Evolutionary conservation across 2,888 invertebrate genomes (phyloP).

Genomic region (Eupithecia centaureata): DNA sequence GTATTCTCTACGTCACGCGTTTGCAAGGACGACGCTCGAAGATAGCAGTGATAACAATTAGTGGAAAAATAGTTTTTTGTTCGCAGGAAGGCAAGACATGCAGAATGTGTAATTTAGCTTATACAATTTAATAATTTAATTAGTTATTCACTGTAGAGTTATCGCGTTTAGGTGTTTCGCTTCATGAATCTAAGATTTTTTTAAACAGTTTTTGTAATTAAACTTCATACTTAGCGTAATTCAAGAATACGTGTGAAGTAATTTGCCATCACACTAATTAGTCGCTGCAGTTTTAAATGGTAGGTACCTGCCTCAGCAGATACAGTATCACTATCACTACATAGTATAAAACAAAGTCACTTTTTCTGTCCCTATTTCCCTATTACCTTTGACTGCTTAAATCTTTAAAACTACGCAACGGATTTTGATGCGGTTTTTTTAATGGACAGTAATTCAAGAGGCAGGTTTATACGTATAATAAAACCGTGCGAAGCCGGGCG

Average conservation of each 20-base stretch:
- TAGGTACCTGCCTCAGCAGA: not conserved
- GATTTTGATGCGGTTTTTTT: too few relatives aligned
- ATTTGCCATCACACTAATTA: not conserved
- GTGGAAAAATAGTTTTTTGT: slow-evolving; percentile 40
- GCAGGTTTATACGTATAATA: too few relatives aligned
- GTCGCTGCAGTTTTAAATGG: not conserved
- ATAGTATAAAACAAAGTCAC: too few relatives aligned
- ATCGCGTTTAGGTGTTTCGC: not conserved
- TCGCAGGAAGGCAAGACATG: slow-evolving; percentile 39
- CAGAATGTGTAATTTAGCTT: slow-evolving; percentile 27
- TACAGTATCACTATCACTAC: too few relatives aligned
- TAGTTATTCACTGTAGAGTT: not conserved
- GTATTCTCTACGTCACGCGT: slow-evolving; percentile 28
- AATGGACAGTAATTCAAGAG: too few relatives aligned
- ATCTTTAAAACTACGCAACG: too few relatives aligned
- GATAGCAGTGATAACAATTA: slow-evolving; percentile 44
- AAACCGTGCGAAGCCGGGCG: too few relatives aligned
- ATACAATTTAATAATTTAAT: slow-evolving; percentile 9
- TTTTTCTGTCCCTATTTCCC: too few relatives aligned
- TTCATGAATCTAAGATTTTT: not conserved
- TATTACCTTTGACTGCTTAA: too few relatives aligned
- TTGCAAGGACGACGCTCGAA: slow-evolving; percentile 44
- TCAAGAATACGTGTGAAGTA: slow-evolving; percentile 3
- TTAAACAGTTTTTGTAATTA: not conserved
- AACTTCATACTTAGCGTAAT: not conserved